A percentile compares a stretch with the other conserved stretches of the same genome.
These are phyloP conservation scores for Manduca sexta DNA, from an alignment of 1,140 invertebrate species.

Conservation along the genomic window DNA sequence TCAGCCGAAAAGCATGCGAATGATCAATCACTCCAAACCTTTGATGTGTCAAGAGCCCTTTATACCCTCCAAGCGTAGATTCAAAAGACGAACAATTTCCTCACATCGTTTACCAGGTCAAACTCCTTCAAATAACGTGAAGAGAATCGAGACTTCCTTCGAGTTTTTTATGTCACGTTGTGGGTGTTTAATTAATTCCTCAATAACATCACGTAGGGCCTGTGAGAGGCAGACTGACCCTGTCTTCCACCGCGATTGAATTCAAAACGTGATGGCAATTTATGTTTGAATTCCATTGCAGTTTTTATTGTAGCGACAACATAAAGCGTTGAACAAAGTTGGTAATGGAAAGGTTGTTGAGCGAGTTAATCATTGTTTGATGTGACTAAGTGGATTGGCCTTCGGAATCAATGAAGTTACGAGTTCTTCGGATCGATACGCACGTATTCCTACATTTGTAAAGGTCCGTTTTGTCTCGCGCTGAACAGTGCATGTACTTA, in stretches of 20 bases:
- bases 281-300: conserved; percentile 5
- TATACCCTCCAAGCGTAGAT: not conserved
- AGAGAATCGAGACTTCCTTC: conserved; percentile 11
- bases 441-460: conserved; percentile 21
- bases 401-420: conserved; percentile 12
- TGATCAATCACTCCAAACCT: too few relatives aligned
- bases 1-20: too few relatives aligned
- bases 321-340: not conserved
- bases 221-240: conserved; percentile 29
- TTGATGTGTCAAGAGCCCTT: not conserved
- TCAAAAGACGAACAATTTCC: not conserved
- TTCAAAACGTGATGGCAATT: not conserved
- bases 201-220: conserved; percentile 44
- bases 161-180: conserved; percentile 17
- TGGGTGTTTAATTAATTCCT: conserved; percentile 40
- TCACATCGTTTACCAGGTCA: not conserved
- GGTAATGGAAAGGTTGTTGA: not conserved
- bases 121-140: not conserved
- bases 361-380: conserved; percentile 5
- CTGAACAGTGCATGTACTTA: too few relatives aligned
- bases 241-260: not conserved
- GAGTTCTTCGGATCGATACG: conserved; percentile 26
- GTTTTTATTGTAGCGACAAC: not conserved
- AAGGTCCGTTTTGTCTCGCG: conserved; percentile 14
- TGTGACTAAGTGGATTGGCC: conserved; percentile 13